These are phyloP conservation scores for Philaethria dido DNA, from an alignment of 2,888 invertebrate species.

Conservation along the genomic window DNA sequence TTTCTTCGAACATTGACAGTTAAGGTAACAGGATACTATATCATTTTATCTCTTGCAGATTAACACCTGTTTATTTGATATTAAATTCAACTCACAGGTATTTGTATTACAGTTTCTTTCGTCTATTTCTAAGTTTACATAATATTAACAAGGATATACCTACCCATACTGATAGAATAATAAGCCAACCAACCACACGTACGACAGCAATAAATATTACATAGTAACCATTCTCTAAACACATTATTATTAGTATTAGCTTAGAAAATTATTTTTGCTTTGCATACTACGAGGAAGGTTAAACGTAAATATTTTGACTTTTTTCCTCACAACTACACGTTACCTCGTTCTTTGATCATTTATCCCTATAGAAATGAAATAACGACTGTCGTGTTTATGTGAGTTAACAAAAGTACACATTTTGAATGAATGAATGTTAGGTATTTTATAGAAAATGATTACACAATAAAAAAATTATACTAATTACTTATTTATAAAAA, in stretches of 20 bases:
- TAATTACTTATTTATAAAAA: no score
- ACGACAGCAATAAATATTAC: slow-evolving; percentile 11
- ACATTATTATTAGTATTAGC: background rate
- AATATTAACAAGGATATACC: background rate
- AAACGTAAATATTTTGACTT: slow-evolving; percentile 39
- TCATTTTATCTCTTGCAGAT: no score
- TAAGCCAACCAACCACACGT: slow-evolving; percentile 10
- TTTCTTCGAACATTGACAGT: no score
- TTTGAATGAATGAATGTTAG: no score
- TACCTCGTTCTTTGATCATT: slow-evolving; percentile 16
- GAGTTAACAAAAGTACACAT: background rate
- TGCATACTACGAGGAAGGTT: slow-evolving; percentile 9
- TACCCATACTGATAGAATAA: background rate
- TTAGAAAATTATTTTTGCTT: slow-evolving; percentile 23
- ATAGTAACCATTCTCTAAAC: background rate
- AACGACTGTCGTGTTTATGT: background rate
- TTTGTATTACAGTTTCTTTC: no score
- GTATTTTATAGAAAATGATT: no score
- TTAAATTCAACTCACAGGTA: no score
- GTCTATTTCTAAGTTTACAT: background rate
- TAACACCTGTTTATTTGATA: no score
- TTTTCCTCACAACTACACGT: slow-evolving; percentile 3
- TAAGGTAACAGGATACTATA: no score
- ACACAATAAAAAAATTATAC: no score
- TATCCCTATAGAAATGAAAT: slow-evolving; percentile 2